Conservation (phyloP, 2,888 invertebrate genomes). For the Chymomyza procnemis region DNA sequence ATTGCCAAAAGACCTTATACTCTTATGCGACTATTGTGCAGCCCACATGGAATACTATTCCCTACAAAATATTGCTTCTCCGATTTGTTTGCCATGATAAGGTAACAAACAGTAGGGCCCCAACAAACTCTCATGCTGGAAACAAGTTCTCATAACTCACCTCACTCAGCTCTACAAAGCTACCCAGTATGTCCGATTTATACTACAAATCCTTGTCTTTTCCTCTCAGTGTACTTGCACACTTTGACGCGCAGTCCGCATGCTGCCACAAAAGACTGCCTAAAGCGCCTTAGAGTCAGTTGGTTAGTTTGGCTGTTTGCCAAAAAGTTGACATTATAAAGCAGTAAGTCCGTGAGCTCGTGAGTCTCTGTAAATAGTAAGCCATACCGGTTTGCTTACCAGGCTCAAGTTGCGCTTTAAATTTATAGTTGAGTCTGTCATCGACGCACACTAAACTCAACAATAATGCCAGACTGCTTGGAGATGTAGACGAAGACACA, state of each 20-base stretch:
- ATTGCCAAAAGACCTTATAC: too few relatives aligned
- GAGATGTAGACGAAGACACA: not conserved
- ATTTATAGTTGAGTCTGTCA: not conserved
- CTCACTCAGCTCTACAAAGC: too few relatives aligned
- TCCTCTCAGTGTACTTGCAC: not conserved
- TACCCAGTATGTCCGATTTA: not conserved
- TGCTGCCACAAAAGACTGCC: not conserved
- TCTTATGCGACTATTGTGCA: too few relatives aligned
- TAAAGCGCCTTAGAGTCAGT: not conserved
- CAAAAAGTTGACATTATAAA: conserved; percentile 47
- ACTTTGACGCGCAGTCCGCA: not conserved
- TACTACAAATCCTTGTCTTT: not conserved
- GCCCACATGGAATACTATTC: too few relatives aligned
- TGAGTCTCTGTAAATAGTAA: conserved; percentile 12
- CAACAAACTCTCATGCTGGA: too few relatives aligned
- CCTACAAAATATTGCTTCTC: too few relatives aligned
- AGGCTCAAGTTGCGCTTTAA: conserved; percentile 4
- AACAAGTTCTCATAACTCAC: too few relatives aligned
- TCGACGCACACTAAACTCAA: not conserved
- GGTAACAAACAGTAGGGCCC: too few relatives aligned
- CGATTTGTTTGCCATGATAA: too few relatives aligned
- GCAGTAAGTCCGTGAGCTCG: conserved; percentile 24
- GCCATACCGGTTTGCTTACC: not conserved
- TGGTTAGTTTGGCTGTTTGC: conserved; percentile 31
- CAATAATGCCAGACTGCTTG: not conserved